A percentile compares a stretch with the other conserved stretches of the same genome.
phyloP scores from a whole-genome alignment of 2,888 invertebrate genomes.

The Eupsilia transversa region DNA sequence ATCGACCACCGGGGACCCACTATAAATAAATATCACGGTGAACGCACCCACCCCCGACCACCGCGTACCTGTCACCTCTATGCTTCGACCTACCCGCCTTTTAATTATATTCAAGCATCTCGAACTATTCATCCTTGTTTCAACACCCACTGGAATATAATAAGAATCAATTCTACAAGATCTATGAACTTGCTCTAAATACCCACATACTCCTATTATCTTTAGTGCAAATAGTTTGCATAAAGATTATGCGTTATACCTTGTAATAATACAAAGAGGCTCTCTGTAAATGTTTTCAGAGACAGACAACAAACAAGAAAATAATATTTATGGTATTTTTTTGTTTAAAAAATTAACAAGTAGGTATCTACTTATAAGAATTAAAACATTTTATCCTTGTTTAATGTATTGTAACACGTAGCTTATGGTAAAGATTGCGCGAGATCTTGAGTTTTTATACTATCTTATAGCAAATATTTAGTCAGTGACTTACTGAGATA shows the following conservation, averaged over 20 bases:
- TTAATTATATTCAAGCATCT: slow-evolving; percentile 22
- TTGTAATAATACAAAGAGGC: slow-evolving; percentile 33
- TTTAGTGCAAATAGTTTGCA: slow-evolving; percentile 33
- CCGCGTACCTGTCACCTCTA: slow-evolving; percentile 20
- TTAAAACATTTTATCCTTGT: slow-evolving; percentile 17
- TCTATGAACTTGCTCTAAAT: slow-evolving; percentile 49
- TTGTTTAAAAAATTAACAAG: slow-evolving; percentile 27
- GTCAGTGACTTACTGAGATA: slow-evolving; percentile 51
- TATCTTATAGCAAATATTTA: slow-evolving; percentile 50
- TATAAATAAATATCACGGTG: slow-evolving; percentile 80
- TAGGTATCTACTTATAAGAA: slow-evolving; percentile 6
- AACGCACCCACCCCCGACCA: slow-evolving; percentile 48
- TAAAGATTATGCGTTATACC: slow-evolving; percentile 26
- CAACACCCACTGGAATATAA: neutral
- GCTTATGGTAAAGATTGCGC: slow-evolving; percentile 39
- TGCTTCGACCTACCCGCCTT: slow-evolving; percentile 14
- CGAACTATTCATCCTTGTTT: neutral
- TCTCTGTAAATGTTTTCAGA: slow-evolving; percentile 52
- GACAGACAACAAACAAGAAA: slow-evolving; percentile 37
- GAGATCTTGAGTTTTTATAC: slow-evolving; percentile 46
- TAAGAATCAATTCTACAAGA: slow-evolving; percentile 18
- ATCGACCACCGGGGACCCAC: slow-evolving; percentile 72
- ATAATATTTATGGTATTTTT: slow-evolving; percentile 14
- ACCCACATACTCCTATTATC: slow-evolving; percentile 33
- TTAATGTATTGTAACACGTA: slow-evolving; percentile 19